A percentile compares a stretch with the other conserved stretches of the same genome.
These are phyloP conservation scores for Hypocryptadius cinnamomeus DNA, from an alignment of 2,113 vertebrate genomes.

Conservation along the genomic window DNA sequence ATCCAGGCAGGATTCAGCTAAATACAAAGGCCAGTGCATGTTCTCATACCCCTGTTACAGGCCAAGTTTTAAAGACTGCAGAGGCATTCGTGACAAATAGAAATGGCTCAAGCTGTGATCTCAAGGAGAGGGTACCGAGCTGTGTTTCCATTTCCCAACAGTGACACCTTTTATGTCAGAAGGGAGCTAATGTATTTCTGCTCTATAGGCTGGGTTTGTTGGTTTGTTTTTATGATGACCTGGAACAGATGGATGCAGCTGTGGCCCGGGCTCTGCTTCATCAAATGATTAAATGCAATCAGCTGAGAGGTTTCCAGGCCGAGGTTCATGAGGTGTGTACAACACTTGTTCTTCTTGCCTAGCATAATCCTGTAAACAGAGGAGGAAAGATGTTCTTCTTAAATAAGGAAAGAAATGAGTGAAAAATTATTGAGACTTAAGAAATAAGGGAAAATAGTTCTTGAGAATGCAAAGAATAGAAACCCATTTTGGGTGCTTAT, in stretches of 20 bases:
- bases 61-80: background rate
- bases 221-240: conserved; percentile 76
- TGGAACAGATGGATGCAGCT: conserved; percentile 64
- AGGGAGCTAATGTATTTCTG: background rate
- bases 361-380: background rate
- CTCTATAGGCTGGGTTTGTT: conserved; percentile 71
- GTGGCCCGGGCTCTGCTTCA: conserved; percentile 75
- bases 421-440: background rate
- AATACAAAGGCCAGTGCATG: background rate
- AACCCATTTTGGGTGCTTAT: background rate
- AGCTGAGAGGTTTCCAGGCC: conserved; percentile 65
- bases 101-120: background rate
- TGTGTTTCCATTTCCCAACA: background rate
- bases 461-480: background rate
- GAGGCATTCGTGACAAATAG: background rate
- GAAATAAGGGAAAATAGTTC: background rate
- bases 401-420: background rate
- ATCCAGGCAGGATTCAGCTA: background rate
- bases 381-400: background rate
- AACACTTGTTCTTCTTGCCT: background rate
- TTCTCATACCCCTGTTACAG: background rate
- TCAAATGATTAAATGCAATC: conserved; percentile 81
- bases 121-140: background rate
- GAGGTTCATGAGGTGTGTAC: conserved; percentile 71
- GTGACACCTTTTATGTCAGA: background rate